Percentiles rank a stretch among this genome's conserved stretches.
Conservation (phyloP, 2,888 invertebrate species). For the Hoplodrina blanda region DNA sequence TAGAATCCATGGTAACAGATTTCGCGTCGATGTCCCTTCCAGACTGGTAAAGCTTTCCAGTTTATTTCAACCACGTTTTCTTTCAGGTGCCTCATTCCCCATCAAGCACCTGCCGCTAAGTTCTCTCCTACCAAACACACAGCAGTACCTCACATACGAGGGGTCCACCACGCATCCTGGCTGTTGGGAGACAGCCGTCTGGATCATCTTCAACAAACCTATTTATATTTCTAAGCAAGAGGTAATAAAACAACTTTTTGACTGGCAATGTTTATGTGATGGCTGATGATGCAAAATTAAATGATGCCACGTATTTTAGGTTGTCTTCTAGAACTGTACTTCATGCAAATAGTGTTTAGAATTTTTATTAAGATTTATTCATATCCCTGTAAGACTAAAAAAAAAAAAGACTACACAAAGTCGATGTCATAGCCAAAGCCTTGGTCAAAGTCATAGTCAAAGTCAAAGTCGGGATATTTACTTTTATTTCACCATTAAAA, state of each 20-base stretch:
- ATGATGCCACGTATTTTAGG: too few species aligned
- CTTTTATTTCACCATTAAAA: too few species aligned
- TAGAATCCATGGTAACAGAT: too few species aligned
- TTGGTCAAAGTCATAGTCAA: too few species aligned
- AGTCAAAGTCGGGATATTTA: too few species aligned
- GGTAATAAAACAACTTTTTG: neutral
- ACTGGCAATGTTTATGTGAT: neutral
- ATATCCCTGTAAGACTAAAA: too few species aligned
- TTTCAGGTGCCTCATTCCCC: conserved; percentile 94
- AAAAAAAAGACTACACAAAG: too few species aligned
- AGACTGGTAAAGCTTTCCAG: neutral
- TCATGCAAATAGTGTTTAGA: too few species aligned
- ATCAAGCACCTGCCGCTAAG: conserved; percentile 96
- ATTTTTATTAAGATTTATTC: too few species aligned
- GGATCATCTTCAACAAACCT: conserved; percentile 99
- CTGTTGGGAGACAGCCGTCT: conserved; percentile 99
- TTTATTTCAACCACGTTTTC: neutral
- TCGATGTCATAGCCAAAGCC: too few species aligned
- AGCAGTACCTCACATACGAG: conserved; percentile 99
- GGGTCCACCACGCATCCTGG: conserved; percentile 99
- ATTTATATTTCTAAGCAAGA: conserved; percentile 99
- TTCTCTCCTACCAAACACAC: conserved; percentile 96
- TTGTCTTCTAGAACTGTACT: too few species aligned
- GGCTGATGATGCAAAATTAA: too few species aligned
- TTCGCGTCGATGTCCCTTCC: neutral